Evolutionary conservation across 2,888 invertebrate genomes (phyloP), one percentile per base, ranked within the genome.

Genomic region (Euzetes globulus): DNA sequence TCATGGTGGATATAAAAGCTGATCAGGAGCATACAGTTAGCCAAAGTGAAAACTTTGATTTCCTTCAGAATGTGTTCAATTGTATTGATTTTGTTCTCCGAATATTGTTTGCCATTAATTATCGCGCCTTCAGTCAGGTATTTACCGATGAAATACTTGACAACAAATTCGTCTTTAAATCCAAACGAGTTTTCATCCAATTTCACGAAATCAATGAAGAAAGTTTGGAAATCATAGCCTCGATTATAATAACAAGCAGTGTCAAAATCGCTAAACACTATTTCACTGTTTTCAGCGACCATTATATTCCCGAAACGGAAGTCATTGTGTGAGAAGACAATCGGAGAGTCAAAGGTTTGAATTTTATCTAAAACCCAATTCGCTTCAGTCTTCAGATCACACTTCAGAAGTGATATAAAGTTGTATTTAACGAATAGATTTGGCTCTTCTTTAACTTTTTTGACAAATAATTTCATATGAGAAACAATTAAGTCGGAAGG

Each of bases 191-290:
- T 41, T 41, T 22, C n/a, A 52, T 19, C 5, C 1, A 19, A 6
- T 52, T 52, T n/a, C 3, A 17, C 27, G 45, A 27, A 71, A 29
- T 71, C 71, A n/a, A 13, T 9, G 25, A 72, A 41, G 19, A 72
- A n/a, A 25, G 37, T 19, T n/a, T 4, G 1, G 27, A 72, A 25
- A 72, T 72, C 72, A 55, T n/a, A 72, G 68, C 72, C 72, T 25
- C 72, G 72, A 6, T 25, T 4, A 17, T 19, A 58, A 60, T 72
- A 72, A 50, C 15, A 1, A n/a, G 65, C 17, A 2, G 17, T 15
- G 1, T 72, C 72, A 9, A 71, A 58, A 71, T 72, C 72, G 22
- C 13, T 1, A 13, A 72, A 19, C 17, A 55, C 33, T 29, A 72
- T 72, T 25, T 1, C 27, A 22, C n/a, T 11, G 5, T 45, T 22